A percentile compares a stretch with the other conserved stretches of the same genome.
Evolutionary conservation across 2,888 invertebrate genomes (phyloP).

Genomic region (Chrysolina haemoptera): DNA sequence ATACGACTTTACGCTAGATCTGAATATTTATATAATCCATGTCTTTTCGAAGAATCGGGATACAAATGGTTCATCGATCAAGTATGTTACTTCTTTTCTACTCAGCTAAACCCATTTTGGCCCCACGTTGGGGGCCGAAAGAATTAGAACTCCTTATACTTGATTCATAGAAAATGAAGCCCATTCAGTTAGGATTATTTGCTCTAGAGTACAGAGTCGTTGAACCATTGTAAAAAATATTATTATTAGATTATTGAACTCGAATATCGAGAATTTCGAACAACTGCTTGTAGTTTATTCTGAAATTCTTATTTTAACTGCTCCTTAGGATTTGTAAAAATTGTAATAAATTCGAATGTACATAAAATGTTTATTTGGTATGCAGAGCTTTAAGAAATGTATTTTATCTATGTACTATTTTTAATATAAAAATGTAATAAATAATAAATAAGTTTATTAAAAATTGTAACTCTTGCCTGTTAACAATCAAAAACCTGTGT

Average conservation of each 20-base stretch:
- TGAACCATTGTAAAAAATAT: background rate
- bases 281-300: background rate
- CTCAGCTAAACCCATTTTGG: background rate
- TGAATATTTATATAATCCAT: too few relatives aligned
- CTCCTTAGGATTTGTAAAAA: constrained; percentile 29
- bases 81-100: background rate
- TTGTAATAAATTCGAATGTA: constrained; percentile 37
- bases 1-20: too few relatives aligned
- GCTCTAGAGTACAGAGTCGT: background rate
- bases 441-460: constrained; percentile 31
- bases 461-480: constrained; percentile 53
- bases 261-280: constrained; percentile 8
- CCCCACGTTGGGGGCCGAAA: constrained; percentile 5
- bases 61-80: constrained; percentile 6
- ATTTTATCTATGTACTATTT: constrained; percentile 42
- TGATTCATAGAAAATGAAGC: too few relatives aligned
- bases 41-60: too few relatives aligned
- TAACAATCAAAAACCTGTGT: constrained; percentile 47
- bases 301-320: constrained; percentile 32
- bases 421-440: constrained; percentile 21
- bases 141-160: too few relatives aligned
- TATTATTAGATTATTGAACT: background rate
- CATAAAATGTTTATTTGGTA: constrained; percentile 54
- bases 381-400: constrained; percentile 57
- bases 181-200: too few relatives aligned